Conservation (phyloP, 2,113 vertebrate genomes). For the Tragelaphus imberbis region DNA sequence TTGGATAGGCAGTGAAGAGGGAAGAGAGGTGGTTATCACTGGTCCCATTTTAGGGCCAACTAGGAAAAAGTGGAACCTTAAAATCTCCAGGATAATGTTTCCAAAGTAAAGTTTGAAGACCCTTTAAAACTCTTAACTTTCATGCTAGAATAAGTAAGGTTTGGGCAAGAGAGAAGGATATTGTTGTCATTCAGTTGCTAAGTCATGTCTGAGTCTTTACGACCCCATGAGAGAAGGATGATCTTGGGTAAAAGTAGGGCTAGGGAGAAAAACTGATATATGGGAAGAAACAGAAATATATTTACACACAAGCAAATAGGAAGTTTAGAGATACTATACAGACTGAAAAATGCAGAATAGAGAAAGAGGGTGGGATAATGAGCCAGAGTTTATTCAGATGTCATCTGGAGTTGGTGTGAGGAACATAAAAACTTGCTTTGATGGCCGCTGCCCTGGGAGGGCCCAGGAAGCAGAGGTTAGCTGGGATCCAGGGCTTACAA, state of each 20-base stretch:
- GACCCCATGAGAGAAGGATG: not conserved
- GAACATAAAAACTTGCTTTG: constrained; percentile 9
- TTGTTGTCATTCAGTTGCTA: not conserved
- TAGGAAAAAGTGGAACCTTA: constrained; percentile 6
- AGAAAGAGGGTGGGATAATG: constrained; percentile 1
- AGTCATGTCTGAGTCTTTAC: not conserved
- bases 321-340: not conserved
- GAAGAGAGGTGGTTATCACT: constrained; percentile 1
- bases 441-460: not conserved
- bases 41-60: not conserved
- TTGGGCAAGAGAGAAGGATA: not conserved
- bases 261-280: constrained; percentile 31
- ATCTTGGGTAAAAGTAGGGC: constrained; percentile 8
- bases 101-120: constrained; percentile 38
- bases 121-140: not conserved
- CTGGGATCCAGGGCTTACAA: not conserved
- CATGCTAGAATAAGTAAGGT: constrained; percentile 1
- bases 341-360: not conserved
- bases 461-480: constrained; percentile 7
- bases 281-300: constrained; percentile 11
- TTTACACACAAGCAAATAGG: constrained; percentile 18
- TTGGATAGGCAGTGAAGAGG: not conserved
- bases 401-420: not conserved
- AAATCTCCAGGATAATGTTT: constrained; percentile 40
- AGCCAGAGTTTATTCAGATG: not conserved